Evolutionary conservation across 2,888 invertebrate genomes (phyloP), one percentile per base, ranked within the genome.

Genomic region (Eupithecia exiguata): DNA sequence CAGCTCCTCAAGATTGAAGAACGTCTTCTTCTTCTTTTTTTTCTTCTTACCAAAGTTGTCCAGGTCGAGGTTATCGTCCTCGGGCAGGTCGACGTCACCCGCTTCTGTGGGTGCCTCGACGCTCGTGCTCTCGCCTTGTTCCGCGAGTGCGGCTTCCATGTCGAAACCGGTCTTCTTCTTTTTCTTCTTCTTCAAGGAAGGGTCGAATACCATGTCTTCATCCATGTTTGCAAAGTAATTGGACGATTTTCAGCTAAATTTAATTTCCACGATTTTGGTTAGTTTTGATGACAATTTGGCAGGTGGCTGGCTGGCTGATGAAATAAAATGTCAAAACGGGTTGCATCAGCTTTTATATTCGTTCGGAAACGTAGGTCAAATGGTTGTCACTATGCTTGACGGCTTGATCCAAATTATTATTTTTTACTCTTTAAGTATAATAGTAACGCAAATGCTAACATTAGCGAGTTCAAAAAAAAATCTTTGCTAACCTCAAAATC

Each of bases 151-250:
- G 46, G 98, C 97, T 89, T 98, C 98, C 82, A 98, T 95, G 89
- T 98, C 98, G 87, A 99, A 98, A 43, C 97, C 96, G 85, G 97
- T 98, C 97, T 98, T 98, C 97, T 98, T 98, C 95, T 98, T 99
- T 95, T 98, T 99, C 93, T 98, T 98, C 93, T 98, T 99, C 95
- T 98, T 98, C 82, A 98, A 90, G 80, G 96, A 96, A 38, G 98
- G 97, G 94, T 99, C 98, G 91, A 98, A 98, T 85, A 97, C 96
- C 98, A 94, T 93, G 80, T 93, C 94, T 78, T 95, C 95, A 76
- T 95, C 95, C 95, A 95, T 95, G 87, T 70, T 74, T 66, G 61
- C 49, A 72, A 71, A 62, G 74, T 75, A 68, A 74, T 68, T 68
- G 40, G 30, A 65, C 79, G 38, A 75, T 74, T 77, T 76, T 81